Evolutionary conservation across 92 coral and sea anemone genomes (phyloP), one percentile per base, ranked within the genome.

Genomic region (Desmophyllum pertusum): DNA sequence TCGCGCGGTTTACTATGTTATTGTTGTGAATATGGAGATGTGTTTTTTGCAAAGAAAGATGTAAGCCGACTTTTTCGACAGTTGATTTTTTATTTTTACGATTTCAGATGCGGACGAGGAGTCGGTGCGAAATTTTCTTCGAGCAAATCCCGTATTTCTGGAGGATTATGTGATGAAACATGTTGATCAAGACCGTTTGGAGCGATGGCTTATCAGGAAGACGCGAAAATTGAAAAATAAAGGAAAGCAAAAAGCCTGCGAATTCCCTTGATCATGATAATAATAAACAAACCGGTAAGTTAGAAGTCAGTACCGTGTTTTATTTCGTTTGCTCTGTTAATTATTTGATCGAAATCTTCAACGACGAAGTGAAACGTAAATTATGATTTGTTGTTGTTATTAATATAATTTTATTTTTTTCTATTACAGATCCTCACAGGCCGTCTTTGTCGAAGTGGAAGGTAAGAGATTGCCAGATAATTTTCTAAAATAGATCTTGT

Each of bases 381-480:
- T n/a, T n/a, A n/a, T n/a, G n/a, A 25, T 10, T 25, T 1, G 65
- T 59, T 59, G 21, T 51, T 53, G 18, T 77, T n/a, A 21, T n/a
- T n/a, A 62, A 4, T 27, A 30, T 40, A 27, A 63, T 64, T 50
- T 63, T 42, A 23, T 36, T 38, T 75, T 48, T 48, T 48, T 1
- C 25, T 33, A 63, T 64, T 71, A 10, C 69, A 88, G 89, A 79
- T 52, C 81, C 86, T 19, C 91, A 89, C 27, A 90, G 95, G 29
- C 95, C 98, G 18, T 92, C 97, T 36, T 80, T 97, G 83, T 94
- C 99, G 76, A 97, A 97, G 77, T 97, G 99, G 99, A 97, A 94
- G 96, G 99, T 97, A 53, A 27, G 76, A 5, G 17, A 19, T 74
- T 79, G 52, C 3, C 7, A 23, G 18, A 40, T 73, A 13, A 73